These are phyloP conservation scores for Syngnathus floridae DNA, from an alignment of 2,113 vertebrate species.

Conservation along the genomic window DNA sequence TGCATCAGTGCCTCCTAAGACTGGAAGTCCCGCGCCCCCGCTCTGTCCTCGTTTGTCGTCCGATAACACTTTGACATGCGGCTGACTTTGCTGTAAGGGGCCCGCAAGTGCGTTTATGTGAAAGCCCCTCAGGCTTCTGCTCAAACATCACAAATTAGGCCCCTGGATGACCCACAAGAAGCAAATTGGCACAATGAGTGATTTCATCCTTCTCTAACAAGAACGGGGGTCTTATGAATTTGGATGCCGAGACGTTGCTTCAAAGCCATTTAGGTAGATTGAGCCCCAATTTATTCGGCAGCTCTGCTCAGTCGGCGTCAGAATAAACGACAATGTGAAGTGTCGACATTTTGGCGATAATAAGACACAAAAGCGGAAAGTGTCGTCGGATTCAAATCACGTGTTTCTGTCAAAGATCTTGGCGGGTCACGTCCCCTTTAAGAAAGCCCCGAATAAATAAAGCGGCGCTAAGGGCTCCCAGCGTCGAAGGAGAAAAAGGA, in stretches of 20 bases:
- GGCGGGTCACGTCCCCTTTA: slow-evolving; percentile 23
- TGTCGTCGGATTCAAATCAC: slow-evolving; percentile 28
- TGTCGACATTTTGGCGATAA: slow-evolving; percentile 33
- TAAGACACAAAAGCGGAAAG: slow-evolving; percentile 31
- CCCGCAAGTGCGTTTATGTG: slow-evolving; percentile 30
- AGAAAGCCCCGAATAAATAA: slow-evolving; percentile 29
- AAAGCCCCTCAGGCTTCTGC: slow-evolving; percentile 35
- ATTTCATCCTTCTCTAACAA: slow-evolving; percentile 54
- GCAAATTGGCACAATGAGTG: slow-evolving; percentile 65
- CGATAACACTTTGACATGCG: slow-evolving; percentile 34
- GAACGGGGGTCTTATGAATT: slow-evolving; percentile 43
- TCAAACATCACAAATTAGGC: slow-evolving; percentile 62
- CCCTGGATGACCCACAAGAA: slow-evolving; percentile 58
- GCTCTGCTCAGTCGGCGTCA: slow-evolving; percentile 28
- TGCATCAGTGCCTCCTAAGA: background rate
- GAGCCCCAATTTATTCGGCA: slow-evolving; percentile 46
- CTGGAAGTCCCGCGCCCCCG: background rate
- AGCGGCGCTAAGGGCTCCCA: slow-evolving; percentile 28
- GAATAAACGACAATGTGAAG: background rate
- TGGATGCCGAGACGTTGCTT: slow-evolving; percentile 43
- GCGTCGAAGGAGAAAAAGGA: slow-evolving; percentile 15
- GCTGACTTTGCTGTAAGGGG: slow-evolving; percentile 33
- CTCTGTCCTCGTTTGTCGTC: slow-evolving; percentile 27
- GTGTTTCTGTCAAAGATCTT: slow-evolving; percentile 10
- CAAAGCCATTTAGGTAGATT: slow-evolving; percentile 51